Conservation (phyloP, 2,797 vertebrate genomes). For the Merluccius polli region DNA sequence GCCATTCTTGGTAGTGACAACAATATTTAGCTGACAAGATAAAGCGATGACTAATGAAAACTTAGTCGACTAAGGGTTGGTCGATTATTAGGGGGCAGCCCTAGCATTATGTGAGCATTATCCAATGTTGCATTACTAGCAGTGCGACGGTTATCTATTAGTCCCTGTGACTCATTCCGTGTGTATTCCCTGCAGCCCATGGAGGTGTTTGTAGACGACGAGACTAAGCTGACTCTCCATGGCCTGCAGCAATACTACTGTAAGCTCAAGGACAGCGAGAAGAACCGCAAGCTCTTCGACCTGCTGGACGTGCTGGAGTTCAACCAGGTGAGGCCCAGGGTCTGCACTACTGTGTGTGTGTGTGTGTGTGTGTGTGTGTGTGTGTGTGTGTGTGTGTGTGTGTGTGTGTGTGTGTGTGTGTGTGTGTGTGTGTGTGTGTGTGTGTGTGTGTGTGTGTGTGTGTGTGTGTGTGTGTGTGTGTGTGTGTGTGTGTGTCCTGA, state of each 20-base stretch:
- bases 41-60: too few species aligned
- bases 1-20: too few species aligned
- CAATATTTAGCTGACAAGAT: too few species aligned
- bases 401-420: background rate
- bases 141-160: too few species aligned
- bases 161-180: conserved; percentile 15
- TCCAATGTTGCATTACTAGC: background rate
- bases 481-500: background rate
- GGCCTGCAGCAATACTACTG: conserved; percentile 90
- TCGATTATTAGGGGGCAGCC: too few species aligned
- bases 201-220: conserved; percentile 92
- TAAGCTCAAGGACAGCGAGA: conserved; percentile 90
- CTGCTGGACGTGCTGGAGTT: conserved; percentile 87
- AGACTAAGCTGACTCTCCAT: conserved; percentile 88
- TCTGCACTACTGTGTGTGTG: background rate
- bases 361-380: background rate
- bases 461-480: background rate
- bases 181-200: conserved; percentile 74
- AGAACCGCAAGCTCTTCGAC: conserved; percentile 89
- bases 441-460: too few species aligned
- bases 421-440: background rate
- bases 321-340: conserved; percentile 76
- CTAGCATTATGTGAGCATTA: too few species aligned
- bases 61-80: too few species aligned
- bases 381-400: background rate